Percentiles rank a stretch among this genome's conserved stretches.
phyloP scores from a whole-genome alignment of 2,888 invertebrate species.

The Melieria crassipennis region DNA sequence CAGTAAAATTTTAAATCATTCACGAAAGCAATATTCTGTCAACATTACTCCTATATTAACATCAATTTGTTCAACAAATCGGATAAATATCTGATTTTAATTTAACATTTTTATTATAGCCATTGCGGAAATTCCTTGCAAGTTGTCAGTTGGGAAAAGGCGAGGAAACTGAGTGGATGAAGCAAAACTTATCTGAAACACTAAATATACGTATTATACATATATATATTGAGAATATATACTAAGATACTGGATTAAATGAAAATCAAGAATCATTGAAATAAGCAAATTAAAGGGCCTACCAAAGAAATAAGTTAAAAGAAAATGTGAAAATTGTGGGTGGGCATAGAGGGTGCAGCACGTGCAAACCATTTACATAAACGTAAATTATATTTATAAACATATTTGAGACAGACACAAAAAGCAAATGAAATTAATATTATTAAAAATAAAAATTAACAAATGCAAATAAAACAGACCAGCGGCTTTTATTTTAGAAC shows the following conservation, averaged over 20 bases:
- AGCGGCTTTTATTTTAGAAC: not conserved
- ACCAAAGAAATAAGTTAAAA: not conserved
- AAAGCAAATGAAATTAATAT: slow-evolving; percentile 22
- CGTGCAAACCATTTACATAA: not conserved
- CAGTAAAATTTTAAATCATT: too few relatives aligned
- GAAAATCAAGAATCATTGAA: not conserved
- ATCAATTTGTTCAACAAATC: too few relatives aligned
- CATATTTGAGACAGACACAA: slow-evolving; percentile 33
- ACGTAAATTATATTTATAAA: slow-evolving; percentile 11
- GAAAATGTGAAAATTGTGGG: slow-evolving; percentile 1
- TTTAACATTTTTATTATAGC: too few relatives aligned
- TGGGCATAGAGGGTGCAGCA: not conserved
- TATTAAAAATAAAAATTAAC: slow-evolving; percentile 13
- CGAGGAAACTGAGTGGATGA: not conserved
- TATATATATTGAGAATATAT: slow-evolving; percentile 20
- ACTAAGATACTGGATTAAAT: not conserved
- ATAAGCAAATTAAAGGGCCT: not conserved
- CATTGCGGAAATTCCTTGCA: too few relatives aligned
- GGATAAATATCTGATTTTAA: too few relatives aligned
- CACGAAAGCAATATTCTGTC: too few relatives aligned
- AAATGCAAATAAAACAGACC: slow-evolving; percentile 19
- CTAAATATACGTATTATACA: slow-evolving; percentile 40
- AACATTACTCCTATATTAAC: too few relatives aligned
- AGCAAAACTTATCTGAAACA: slow-evolving; percentile 6
- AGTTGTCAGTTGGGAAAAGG: too few relatives aligned